A percentile compares a stretch with the other conserved stretches of the same genome.
Conservation (phyloP, 2,113 vertebrate species). For the Coracopsis vasa region DNA sequence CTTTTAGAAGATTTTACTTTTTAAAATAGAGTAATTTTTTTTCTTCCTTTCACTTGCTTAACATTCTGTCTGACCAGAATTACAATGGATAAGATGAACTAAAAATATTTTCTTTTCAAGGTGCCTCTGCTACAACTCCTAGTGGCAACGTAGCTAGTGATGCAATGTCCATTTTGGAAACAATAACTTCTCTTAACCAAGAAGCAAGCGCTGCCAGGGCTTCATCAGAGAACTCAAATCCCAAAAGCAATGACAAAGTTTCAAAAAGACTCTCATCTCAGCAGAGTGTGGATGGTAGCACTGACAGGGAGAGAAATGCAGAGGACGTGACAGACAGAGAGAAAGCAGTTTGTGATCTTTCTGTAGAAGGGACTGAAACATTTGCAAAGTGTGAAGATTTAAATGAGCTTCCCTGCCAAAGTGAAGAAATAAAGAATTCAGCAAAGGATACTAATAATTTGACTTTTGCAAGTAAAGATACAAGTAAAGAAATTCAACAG, state of each 20-base stretch:
- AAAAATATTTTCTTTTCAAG: conserved; percentile 55
- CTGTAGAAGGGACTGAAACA: conserved; percentile 73
- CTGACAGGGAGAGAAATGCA: conserved; percentile 69
- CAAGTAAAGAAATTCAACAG: conserved; percentile 67
- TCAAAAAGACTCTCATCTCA: conserved; percentile 69
- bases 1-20: background rate
- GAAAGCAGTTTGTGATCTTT: conserved; percentile 59
- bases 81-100: background rate
- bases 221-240: conserved; percentile 71
- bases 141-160: conserved; percentile 75
- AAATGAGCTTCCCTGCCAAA: conserved; percentile 62
- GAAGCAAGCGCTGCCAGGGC: conserved; percentile 84
- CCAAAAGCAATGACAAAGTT: conserved; percentile 68
- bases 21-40: background rate
- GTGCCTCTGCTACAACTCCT: conserved; percentile 64
- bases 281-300: conserved; percentile 59
- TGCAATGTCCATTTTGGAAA: conserved; percentile 93
- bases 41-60: background rate
- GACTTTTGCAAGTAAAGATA: conserved; percentile 56
- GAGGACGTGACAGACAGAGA: conserved; percentile 76
- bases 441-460: conserved; percentile 61
- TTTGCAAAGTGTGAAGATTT: conserved; percentile 68
- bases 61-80: background rate
- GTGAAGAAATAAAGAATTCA: conserved; percentile 72
- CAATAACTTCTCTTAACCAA: conserved; percentile 90